Conservation (phyloP, 1,140 invertebrate genomes). For the Heliothis subflexa region DNA sequence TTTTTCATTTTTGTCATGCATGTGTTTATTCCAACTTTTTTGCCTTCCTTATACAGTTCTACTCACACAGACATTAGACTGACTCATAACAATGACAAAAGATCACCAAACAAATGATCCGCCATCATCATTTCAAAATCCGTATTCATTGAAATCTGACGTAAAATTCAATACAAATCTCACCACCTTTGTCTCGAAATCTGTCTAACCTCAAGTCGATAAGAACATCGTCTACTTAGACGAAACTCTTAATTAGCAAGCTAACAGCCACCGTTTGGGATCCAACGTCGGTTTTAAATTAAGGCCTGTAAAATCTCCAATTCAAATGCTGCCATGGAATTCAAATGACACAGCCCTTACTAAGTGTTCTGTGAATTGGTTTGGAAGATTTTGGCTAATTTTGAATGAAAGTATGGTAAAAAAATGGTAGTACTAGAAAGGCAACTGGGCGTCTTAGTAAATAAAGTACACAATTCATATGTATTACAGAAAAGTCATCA, state of each 20-base stretch:
- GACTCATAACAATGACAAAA: too few species aligned
- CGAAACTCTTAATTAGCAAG: constrained; percentile 73
- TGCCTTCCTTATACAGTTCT: too few species aligned
- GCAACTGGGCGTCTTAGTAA: too few species aligned
- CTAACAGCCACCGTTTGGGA: constrained; percentile 69
- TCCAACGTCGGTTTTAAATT: constrained; percentile 77
- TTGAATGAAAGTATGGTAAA: not conserved
- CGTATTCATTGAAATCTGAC: too few species aligned
- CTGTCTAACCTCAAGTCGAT: constrained; percentile 11
- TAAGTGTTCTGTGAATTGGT: constrained; percentile 29
- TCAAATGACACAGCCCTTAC: constrained; percentile 74
- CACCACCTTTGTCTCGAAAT: not conserved
- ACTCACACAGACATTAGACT: too few species aligned
- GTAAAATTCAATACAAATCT: not conserved
- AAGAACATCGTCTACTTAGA: constrained; percentile 55
- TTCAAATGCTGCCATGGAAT: constrained; percentile 79
- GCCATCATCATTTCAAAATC: too few species aligned
- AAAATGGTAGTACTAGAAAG: not conserved
- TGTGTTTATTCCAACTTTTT: too few species aligned
- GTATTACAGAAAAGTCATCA: too few species aligned
- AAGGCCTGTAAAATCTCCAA: constrained; percentile 82
- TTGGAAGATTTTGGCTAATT: not conserved
- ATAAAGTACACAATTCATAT: too few species aligned
- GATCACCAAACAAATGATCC: too few species aligned
- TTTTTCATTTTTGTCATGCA: too few species aligned